Percentiles rank a stretch among this genome's conserved stretches.
These are phyloP conservation scores for Mergus octosetaceus DNA, from an alignment of 2,797 vertebrate species.

Conservation along the genomic window DNA sequence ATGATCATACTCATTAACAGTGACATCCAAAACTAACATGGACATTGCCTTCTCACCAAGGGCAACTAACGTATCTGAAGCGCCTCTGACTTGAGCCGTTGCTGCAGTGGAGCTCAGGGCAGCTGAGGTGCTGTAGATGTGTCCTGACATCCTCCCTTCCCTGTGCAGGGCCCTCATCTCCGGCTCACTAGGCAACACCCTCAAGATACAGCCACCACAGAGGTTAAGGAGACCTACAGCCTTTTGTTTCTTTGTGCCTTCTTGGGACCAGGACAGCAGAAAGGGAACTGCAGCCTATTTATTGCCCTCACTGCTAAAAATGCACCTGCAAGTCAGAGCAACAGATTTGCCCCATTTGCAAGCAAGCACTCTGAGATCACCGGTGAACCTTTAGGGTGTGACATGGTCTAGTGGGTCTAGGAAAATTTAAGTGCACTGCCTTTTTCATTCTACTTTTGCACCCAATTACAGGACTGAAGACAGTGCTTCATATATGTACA, in stretches of 20 bases:
- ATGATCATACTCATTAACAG: not conserved
- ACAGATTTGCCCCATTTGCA: not conserved
- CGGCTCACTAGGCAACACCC: not conserved
- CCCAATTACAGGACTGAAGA: not conserved
- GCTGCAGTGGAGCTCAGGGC: fast-evolving
- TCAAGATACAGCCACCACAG: fast-evolving
- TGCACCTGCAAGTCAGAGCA: not conserved
- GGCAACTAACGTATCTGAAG: not conserved
- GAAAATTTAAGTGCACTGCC: not conserved
- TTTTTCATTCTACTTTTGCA: not conserved
- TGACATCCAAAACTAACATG: not conserved
- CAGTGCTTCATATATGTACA: not conserved
- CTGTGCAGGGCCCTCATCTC: not conserved
- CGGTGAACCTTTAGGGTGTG: not conserved
- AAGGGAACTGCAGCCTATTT: not conserved
- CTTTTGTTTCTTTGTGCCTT: not conserved
- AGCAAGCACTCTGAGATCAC: not conserved
- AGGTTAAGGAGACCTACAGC: not conserved
- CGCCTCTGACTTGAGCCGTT: not conserved
- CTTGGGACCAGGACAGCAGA: not conserved
- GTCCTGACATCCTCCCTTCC: not conserved
- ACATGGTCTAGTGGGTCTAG: not conserved
- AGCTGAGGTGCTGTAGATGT: fast-evolving
- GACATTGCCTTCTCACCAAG: not conserved
- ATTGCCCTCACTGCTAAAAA: not conserved